phyloP scores from a whole-genome alignment of 2,797 vertebrate species.

The Chelon labrosus region DNA sequence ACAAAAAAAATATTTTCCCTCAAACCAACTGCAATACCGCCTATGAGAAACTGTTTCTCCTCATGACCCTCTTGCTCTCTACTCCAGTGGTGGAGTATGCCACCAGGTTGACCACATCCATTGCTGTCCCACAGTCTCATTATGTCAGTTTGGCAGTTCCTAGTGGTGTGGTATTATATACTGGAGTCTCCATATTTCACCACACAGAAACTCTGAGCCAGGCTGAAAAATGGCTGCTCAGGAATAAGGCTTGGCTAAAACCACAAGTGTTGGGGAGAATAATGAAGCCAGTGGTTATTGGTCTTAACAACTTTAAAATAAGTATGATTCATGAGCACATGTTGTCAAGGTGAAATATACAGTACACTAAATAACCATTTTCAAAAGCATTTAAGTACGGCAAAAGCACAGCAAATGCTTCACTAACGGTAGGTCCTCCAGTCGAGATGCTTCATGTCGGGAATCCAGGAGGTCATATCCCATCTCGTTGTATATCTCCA shows the following conservation, averaged over 20 bases:
- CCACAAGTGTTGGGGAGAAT: slow-evolving; percentile 45
- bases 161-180: slow-evolving; percentile 58
- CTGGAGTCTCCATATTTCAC: slow-evolving; percentile 62
- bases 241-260: slow-evolving; percentile 34
- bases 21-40: slow-evolving; percentile 21
- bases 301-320: slow-evolving; percentile 20
- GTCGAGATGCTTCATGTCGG: slow-evolving; percentile 88
- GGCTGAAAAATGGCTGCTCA: slow-evolving; percentile 41
- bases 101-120: slow-evolving; percentile 61
- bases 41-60: slow-evolving; percentile 50
- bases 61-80: slow-evolving; percentile 56
- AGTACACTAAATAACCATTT: not conserved
- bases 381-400: not conserved
- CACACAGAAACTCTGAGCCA: slow-evolving; percentile 49
- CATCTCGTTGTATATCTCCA: slow-evolving; percentile 98
- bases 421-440: slow-evolving; percentile 97
- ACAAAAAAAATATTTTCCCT: slow-evolving; percentile 20
- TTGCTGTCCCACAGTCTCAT: slow-evolving; percentile 55
- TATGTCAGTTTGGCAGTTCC: slow-evolving; percentile 59
- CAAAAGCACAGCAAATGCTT: slow-evolving; percentile 13
- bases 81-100: slow-evolving; percentile 53
- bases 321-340: not conserved
- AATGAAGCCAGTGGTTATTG: slow-evolving; percentile 31
- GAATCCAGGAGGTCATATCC: slow-evolving; percentile 96
- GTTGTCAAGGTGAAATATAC: slow-evolving; percentile 9